These are phyloP conservation scores for Antedon bifida DNA, from an alignment of 35 echinoderm and acorn worm species.

Conservation along the genomic window DNA sequence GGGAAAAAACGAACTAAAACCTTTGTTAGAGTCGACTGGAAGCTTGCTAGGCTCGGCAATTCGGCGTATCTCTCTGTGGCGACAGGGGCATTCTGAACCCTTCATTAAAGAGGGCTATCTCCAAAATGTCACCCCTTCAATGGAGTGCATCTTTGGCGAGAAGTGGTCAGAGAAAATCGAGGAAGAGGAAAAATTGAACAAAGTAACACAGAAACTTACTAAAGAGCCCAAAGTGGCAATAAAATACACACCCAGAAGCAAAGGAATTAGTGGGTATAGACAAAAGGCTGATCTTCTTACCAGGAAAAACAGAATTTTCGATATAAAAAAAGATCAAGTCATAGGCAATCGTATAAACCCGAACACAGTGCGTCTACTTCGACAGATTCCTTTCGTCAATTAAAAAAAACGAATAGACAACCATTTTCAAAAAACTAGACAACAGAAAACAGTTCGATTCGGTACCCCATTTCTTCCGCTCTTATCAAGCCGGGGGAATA, in stretches of 20 bases:
- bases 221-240: neutral
- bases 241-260: neutral
- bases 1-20: neutral
- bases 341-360: too few species aligned
- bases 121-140: neutral
- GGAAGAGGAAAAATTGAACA: constrained; percentile 7
- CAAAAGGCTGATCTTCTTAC: too few species aligned
- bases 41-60: constrained; percentile 22
- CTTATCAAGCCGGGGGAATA: neutral
- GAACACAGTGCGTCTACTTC: too few species aligned
- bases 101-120: neutral
- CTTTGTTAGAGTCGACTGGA: neutral
- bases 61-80: neutral
- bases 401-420: too few species aligned
- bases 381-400: too few species aligned
- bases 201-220: constrained; percentile 8
- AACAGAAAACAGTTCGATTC: too few species aligned
- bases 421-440: too few species aligned
- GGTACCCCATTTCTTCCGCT: too few species aligned
- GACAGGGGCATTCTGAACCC: neutral
- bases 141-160: neutral
- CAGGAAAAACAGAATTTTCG: too few species aligned
- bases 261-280: too few species aligned
- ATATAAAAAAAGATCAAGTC: too few species aligned
- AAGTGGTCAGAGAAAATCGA: constrained; percentile 7